Conservation (phyloP, 1,140 invertebrate species). For the Dendrolimus punctatus region DNA sequence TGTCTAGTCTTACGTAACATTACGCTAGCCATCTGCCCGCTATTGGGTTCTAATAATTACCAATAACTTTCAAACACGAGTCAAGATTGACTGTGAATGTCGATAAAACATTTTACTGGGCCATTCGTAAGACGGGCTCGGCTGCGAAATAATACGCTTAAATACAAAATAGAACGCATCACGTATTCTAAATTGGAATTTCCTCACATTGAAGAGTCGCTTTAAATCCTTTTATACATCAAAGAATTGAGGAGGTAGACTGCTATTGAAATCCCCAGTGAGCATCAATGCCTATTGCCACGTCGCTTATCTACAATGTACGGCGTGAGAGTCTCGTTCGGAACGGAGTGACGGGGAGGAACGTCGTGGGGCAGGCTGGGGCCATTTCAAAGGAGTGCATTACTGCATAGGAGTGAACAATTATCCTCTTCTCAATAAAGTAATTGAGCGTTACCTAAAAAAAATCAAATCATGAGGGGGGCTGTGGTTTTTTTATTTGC, state of each 20-base stretch:
- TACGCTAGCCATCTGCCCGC: conserved; percentile 14
- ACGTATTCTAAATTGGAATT: conserved; percentile 35
- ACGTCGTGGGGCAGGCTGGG: conserved; percentile 18
- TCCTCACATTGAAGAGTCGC: conserved; percentile 40
- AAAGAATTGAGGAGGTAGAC: conserved; percentile 56
- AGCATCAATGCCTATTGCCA: conserved; percentile 67
- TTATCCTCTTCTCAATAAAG: conserved; percentile 15
- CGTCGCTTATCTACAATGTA: conserved; percentile 58
- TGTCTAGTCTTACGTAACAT: conserved; percentile 9
- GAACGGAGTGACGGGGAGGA: conserved; percentile 8
- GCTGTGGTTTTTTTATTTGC: too few relatives aligned
- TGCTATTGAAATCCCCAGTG: conserved; percentile 59
- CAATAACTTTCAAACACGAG: conserved; percentile 11
- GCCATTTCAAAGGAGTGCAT: conserved; percentile 36
- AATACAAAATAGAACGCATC: conserved; percentile 10
- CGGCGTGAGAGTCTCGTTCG: conserved; percentile 2
- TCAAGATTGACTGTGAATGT: conserved; percentile 9
- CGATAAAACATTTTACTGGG: conserved; percentile 14
- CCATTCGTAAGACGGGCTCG: conserved; percentile 4
- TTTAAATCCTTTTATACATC: conserved; percentile 58
- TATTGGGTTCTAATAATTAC: conserved; percentile 20
- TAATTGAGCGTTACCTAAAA: background rate
- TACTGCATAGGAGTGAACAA: conserved; percentile 27
- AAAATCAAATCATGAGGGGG: too few relatives aligned
- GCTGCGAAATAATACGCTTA: background rate